Conservation (phyloP, 2,888 invertebrate genomes). For the Netelia virgata region DNA sequence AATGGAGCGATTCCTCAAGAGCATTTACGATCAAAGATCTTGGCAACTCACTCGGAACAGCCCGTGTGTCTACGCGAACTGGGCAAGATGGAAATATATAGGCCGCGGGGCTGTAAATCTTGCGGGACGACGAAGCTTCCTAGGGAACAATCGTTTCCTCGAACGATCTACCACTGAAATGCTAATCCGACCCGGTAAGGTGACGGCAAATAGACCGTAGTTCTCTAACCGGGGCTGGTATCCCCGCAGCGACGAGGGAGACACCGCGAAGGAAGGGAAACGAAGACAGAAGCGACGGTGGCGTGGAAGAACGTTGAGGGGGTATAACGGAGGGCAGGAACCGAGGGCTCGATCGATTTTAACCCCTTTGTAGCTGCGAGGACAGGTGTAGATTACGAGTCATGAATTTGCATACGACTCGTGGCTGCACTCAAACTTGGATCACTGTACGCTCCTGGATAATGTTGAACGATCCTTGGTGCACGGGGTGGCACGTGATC, state of each 20-base stretch:
- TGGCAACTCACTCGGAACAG: background rate
- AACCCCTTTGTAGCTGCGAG: conserved; percentile 46
- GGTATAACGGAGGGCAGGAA: conserved; percentile 24
- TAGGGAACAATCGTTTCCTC: conserved; percentile 44
- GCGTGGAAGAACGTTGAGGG: conserved; percentile 17
- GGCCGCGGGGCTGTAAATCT: conserved; percentile 51
- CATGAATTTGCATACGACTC: conserved; percentile 61
- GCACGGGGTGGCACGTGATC: background rate
- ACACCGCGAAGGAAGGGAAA: background rate
- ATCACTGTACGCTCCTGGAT: background rate
- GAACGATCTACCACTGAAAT: conserved; percentile 61
- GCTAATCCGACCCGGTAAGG: conserved; percentile 49
- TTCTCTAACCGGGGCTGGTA: background rate
- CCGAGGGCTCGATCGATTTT: conserved; percentile 55
- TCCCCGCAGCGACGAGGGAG: background rate
- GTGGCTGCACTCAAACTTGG: conserved; percentile 16
- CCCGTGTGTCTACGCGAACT: conserved; percentile 1
- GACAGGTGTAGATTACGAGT: conserved; percentile 62
- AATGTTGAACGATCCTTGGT: background rate
- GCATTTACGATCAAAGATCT: background rate
- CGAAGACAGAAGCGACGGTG: conserved; percentile 20
- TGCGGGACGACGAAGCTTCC: conserved; percentile 32
- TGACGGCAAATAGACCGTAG: conserved; percentile 5
- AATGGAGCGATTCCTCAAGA: too few relatives aligned
- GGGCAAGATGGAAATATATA: conserved; percentile 25